Base-by-base conservation (phyloP, 2,888 invertebrate species). In the Lycia hirtaria region DNA sequence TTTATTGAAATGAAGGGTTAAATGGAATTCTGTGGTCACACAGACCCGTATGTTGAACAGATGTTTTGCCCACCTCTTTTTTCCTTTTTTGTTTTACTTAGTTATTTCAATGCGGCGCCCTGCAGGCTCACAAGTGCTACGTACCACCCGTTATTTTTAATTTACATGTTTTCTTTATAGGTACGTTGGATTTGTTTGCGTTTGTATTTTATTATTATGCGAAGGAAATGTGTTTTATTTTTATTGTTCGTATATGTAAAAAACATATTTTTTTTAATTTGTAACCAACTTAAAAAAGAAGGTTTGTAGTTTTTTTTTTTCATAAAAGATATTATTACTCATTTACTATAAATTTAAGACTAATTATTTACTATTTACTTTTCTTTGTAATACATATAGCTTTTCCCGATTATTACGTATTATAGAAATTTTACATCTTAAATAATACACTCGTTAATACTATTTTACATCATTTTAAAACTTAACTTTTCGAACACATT, bases 1-100 rank as follows among this genome's bases (percentile, higher is more conserved):
- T 80, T 78, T 80, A 81, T 81, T 77, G 78, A 76, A 80, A 81
- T 73, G 76, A 77, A 78, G 71, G 73, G 71, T 71, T 73, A 69
- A 77, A 77, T 80, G 68, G 72, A 58, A 75, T 76, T 73, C 63
- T 73, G 80, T 60, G 81, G 80, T 78, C 64, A 55, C 60, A 65
- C 47, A 59, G 62, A 49, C 37, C 40, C 44, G 47, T 38, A 50
- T 41, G 57, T 51, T 51, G 52, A 52, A 43, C 57, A 58, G 41
- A 53, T 58, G 57, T 48, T 47, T 48, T 28, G 26, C 45, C 28
- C 45, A 32, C 38, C 37, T 37, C 38, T 32, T 37, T 33, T 47
- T 51, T 40, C 26, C 37, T 28, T 50, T 52, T 52, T 58, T 53
- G 22, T 43, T 43, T 26, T 47, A 17, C 44, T 45, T 35, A 56